phyloP scores from a whole-genome alignment of 2,888 invertebrate genomes.

The Saturnia japonica region DNA sequence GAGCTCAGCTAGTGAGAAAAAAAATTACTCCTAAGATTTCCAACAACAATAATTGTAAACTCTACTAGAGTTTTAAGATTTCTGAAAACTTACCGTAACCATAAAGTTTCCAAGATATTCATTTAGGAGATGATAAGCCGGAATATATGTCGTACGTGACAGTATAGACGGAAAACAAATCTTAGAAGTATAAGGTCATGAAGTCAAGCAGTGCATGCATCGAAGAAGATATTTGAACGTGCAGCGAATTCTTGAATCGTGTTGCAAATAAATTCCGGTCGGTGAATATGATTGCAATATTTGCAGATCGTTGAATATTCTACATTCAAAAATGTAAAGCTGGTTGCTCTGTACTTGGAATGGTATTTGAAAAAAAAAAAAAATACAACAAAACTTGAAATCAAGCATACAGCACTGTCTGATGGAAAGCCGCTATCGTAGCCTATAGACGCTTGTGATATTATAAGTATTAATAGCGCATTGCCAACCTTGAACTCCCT shows the following conservation, averaged over 20 bases:
- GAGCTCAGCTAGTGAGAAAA: no score
- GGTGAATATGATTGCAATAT: conserved; percentile 33
- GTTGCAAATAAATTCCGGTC: conserved; percentile 37
- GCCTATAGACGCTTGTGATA: no score
- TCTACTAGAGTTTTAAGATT: background rate
- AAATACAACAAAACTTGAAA: no score
- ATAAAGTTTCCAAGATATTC: background rate
- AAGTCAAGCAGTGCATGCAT: conserved; percentile 40
- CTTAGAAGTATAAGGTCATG: conserved; percentile 35
- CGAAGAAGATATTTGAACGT: conserved; percentile 44
- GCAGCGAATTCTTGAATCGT: conserved; percentile 43
- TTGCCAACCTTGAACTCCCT: no score
- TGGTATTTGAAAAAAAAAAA: background rate
- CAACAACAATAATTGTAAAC: no score
- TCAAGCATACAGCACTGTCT: no score
- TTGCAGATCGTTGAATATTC: conserved; percentile 31
- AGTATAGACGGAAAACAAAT: conserved; percentile 42
- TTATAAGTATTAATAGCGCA: no score
- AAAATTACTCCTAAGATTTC: no score
- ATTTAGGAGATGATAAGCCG: background rate
- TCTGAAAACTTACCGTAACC: background rate
- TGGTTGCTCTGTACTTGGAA: background rate
- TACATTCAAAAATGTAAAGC: background rate
- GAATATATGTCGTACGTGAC: conserved; percentile 35
- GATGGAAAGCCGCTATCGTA: no score